phyloP scores from a whole-genome alignment of 2,888 invertebrate species.

The Yponomeuta sedellus region DNA sequence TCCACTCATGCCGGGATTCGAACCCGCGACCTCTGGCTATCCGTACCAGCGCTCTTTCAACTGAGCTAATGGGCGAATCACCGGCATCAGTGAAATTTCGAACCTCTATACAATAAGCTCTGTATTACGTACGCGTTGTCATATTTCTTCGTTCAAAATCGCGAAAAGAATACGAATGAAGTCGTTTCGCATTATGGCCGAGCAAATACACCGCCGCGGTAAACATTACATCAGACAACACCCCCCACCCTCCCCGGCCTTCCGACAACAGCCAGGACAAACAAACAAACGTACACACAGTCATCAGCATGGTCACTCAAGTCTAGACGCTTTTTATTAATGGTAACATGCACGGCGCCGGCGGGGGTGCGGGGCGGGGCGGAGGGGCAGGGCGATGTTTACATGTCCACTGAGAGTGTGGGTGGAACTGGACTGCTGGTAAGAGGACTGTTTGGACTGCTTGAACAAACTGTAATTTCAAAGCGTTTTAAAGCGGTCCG shows the following conservation, averaged over 20 bases:
- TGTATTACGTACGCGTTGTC: too few relatives aligned
- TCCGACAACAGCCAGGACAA: neutral
- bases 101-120: too few relatives aligned
- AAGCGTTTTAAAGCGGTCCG: neutral
- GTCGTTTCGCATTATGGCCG: too few relatives aligned
- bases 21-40: too few relatives aligned
- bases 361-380: neutral
- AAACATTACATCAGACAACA: too few relatives aligned
- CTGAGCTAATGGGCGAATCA: too few relatives aligned
- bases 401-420: neutral
- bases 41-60: too few relatives aligned
- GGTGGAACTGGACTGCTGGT: neutral
- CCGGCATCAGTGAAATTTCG: too few relatives aligned
- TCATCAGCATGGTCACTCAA: neutral
- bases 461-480: neutral
- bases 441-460: neutral
- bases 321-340: slow-evolving; percentile 1
- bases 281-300: neutral
- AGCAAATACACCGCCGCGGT: too few relatives aligned
- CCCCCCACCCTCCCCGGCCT: neutral
- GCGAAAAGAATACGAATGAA: too few relatives aligned
- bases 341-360: neutral
- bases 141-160: too few relatives aligned
- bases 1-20: too few relatives aligned
- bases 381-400: neutral